These are phyloP conservation scores for Pelodiscus sinensis DNA, from an alignment of 2,113 vertebrate genomes.

Conservation along the genomic window DNA sequence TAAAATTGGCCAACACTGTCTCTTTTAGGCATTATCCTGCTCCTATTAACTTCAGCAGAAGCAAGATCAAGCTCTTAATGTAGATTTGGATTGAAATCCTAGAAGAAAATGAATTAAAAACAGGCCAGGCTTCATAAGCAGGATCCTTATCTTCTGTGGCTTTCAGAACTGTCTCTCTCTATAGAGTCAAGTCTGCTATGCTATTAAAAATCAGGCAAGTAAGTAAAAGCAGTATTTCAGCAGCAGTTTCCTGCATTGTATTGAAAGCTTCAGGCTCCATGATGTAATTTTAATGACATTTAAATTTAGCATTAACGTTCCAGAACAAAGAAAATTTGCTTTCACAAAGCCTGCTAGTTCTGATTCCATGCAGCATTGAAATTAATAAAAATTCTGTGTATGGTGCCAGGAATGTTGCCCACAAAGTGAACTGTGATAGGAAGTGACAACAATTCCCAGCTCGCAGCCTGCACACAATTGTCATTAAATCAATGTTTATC, in stretches of 20 bases:
- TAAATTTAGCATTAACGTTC: constrained; percentile 45
- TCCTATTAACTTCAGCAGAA: background rate
- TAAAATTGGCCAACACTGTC: too few species aligned
- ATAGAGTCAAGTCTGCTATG: background rate
- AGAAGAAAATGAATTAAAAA: background rate
- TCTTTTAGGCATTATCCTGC: background rate
- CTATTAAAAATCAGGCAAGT: background rate
- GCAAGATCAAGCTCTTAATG: background rate
- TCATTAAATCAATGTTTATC: constrained; percentile 22
- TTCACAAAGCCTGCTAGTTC: background rate
- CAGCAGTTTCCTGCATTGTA: constrained; percentile 20
- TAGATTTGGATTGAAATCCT: background rate
- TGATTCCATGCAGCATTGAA: accelerated
- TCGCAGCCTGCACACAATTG: background rate
- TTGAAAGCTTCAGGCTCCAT: constrained; percentile 16
- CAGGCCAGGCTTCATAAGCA: background rate
- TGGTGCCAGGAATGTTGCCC: background rate
- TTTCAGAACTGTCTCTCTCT: background rate
- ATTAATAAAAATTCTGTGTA: background rate
- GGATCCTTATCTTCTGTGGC: background rate
- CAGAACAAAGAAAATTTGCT: constrained; percentile 8
- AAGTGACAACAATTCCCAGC: background rate
- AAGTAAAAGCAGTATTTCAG: background rate
- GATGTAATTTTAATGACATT: constrained; percentile 43
- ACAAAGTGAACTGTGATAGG: background rate